Evolutionary conservation across 2,888 invertebrate species (phyloP).

Genomic region (Athetis lepigone): DNA sequence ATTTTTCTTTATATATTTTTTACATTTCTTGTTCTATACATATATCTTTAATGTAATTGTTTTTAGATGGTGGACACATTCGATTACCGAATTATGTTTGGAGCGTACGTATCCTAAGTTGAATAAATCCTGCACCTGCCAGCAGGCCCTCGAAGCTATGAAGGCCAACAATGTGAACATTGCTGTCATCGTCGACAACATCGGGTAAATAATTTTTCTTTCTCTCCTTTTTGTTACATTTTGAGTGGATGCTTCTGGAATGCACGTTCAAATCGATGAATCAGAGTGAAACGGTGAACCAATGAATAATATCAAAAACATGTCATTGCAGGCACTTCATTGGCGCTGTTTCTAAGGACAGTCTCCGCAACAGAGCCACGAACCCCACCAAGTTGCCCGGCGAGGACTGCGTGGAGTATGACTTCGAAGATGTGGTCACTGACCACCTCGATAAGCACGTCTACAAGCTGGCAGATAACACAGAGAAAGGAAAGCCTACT

Average conservation of each 20-base stretch:
- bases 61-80: conserved; percentile 70
- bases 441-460: conserved; percentile 92
- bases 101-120: conserved; percentile 72
- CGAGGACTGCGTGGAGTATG: conserved; percentile 87
- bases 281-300: too few species aligned
- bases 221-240: background rate
- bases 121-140: conserved; percentile 89
- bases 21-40: background rate
- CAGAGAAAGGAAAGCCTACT: conserved; percentile 77
- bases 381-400: conserved; percentile 65
- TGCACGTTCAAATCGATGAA: background rate
- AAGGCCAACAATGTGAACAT: conserved; percentile 53
- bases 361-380: conserved; percentile 85
- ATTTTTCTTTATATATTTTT: background rate
- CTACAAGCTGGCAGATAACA: conserved; percentile 84
- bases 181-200: conserved; percentile 72
- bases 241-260: background rate
- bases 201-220: conserved; percentile 68
- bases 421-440: conserved; percentile 68
- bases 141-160: conserved; percentile 92
- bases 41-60: background rate
- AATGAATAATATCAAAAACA: background rate
- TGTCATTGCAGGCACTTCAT: conserved; percentile 58
- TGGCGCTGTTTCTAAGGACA: conserved; percentile 77
- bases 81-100: conserved; percentile 81